Evolutionary conservation across 1,140 invertebrate species (phyloP), one percentile per base, ranked within the genome.

Genomic region (Aleiodes sp.): DNA sequence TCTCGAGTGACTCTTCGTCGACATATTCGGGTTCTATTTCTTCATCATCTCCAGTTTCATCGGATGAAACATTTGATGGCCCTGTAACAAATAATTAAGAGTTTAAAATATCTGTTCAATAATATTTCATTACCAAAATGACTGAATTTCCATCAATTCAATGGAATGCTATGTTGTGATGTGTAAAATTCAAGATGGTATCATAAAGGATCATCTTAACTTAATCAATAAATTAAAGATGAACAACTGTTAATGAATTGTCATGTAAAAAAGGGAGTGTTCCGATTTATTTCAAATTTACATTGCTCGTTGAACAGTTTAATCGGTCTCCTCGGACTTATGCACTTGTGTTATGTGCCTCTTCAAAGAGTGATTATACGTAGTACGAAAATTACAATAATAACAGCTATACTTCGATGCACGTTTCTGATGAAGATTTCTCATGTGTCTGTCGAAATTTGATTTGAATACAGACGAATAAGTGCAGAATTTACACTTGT

Each of bases 401-500:
- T 76, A 72, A 65, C 86, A 87, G 4, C 78, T 72, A 68, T 84
- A 87, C 61, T 79, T 75, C 1, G 79, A 71, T 4, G 9, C 29
- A 19, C 6, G 12, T 0, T 14, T 31, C 9, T 1, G 12, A 60
- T 84, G 83, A 35, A 78, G 76, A 26, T 75, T 82, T 57, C 74
- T 82, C 9, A 75, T 76, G 41, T 86, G 85, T 26, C 80, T 82
- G 4, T 80, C 78, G 2, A 86, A 76, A 16, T 81, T 80, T 76
- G 82, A 82, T 7, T 83, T 84, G 70, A 84, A 80, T 16, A 86
- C 82, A 9, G 79, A 86, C 60, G 83, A 83, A 41, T 85, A 84
- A 2, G 80, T 73, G 65, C 88, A 89, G 3, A 82, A 68, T 2
- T 84, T 78, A 70, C 88, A 89, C 0, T 75, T n/a, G n/a, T n/a